Percentiles rank a stretch among this genome's conserved stretches.
phyloP scores from a whole-genome alignment of 2,113 vertebrate genomes.

The Tragelaphus buxtoni region DNA sequence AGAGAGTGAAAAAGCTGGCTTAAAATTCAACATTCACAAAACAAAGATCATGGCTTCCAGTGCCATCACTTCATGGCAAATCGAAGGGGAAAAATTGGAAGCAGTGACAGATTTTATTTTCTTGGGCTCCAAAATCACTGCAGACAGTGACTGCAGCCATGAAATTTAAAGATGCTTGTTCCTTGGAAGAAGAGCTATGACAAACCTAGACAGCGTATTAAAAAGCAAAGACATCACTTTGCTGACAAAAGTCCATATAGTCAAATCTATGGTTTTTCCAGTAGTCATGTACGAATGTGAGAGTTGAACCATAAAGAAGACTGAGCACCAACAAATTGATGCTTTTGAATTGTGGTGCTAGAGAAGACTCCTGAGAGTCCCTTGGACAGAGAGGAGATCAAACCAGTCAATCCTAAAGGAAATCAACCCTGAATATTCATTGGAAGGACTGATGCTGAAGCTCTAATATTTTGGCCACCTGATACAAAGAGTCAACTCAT shows the following conservation, averaged over 20 bases:
- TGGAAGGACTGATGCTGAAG: neutral
- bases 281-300: neutral
- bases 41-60: neutral
- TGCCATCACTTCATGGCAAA: neutral
- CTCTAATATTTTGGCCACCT: neutral
- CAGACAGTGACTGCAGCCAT: neutral
- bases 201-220: neutral
- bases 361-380: neutral
- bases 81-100: neutral
- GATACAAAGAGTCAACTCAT: neutral
- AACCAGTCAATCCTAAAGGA: neutral
- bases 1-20: neutral
- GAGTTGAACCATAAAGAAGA: neutral
- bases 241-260: neutral
- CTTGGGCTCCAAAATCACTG: neutral
- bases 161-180: neutral
- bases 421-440: neutral
- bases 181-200: neutral
- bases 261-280: neutral
- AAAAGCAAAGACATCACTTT: neutral
- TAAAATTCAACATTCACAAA: neutral
- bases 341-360: neutral
- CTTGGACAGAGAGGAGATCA: neutral
- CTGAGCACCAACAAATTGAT: neutral
- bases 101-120: neutral